Evolutionary conservation across 2,797 vertebrate genomes (phyloP).

Genomic region (Australoheros facetus): DNA sequence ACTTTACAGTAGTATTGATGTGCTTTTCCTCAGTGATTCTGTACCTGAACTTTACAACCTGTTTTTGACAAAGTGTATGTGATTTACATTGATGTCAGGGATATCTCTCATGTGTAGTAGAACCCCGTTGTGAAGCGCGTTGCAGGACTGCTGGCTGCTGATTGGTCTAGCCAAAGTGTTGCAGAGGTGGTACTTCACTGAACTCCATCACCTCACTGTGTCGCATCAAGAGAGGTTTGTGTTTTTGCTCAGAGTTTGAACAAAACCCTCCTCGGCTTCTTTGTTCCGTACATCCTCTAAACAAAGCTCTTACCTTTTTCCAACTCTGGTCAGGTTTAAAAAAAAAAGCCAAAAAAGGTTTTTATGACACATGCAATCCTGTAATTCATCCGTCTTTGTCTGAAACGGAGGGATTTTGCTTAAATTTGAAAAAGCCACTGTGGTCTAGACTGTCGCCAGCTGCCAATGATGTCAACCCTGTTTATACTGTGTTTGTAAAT

Average conservation of each 20-base stretch:
- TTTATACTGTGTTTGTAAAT: constrained; percentile 77
- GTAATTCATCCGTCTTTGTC: constrained; percentile 64
- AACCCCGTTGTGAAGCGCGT: constrained; percentile 60
- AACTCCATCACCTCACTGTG: constrained; percentile 14
- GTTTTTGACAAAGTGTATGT: constrained; percentile 78
- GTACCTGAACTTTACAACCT: constrained; percentile 72
- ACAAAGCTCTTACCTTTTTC: constrained; percentile 50
- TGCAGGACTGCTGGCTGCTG: constrained; percentile 58
- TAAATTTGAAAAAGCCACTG: constrained; percentile 68
- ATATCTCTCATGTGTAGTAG: constrained; percentile 74
- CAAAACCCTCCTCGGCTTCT: constrained; percentile 48
- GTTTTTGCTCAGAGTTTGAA: constrained; percentile 39
- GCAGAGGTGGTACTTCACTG: constrained; percentile 38
- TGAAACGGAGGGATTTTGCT: constrained; percentile 62
- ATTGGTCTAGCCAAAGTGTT: constrained; percentile 43
- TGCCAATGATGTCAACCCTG: constrained; percentile 77
- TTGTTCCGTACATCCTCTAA: constrained; percentile 18
- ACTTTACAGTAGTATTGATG: constrained; percentile 75
- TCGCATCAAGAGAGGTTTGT: constrained; percentile 21
- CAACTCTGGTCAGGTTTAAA: constrained; percentile 61
- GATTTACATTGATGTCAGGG: constrained; percentile 83
- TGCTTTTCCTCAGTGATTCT: constrained; percentile 79
- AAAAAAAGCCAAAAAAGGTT: constrained; percentile 6
- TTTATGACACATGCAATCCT: constrained; percentile 64
- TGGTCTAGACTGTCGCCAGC: constrained; percentile 73